Base-by-base conservation (phyloP, 2,888 invertebrate genomes). In the Pocota personata region DNA sequence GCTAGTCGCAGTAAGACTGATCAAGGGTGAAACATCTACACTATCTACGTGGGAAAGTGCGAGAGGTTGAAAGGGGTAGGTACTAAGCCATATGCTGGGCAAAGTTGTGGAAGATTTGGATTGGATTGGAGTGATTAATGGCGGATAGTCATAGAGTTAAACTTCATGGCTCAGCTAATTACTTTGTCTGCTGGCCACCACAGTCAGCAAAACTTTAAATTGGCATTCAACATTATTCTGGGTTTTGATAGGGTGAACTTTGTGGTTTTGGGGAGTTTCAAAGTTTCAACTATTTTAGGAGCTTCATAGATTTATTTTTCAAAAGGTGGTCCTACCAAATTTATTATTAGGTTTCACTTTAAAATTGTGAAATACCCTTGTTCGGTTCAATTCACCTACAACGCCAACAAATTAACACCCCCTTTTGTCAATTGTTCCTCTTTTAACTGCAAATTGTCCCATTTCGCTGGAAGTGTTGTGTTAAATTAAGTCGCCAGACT, bases 101-200 rank as follows among this genome's bases (percentile, higher is more conserved):
- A 62, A 82, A 82, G 71, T 84, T 80, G 55, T 64, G 7, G 2
- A 35, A 73, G 40, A 72, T 86, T 66, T 43, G 24, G 24, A 72
- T 86, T 76, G 66, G 82, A 76, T 62, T 66, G 30, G 35, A 46
- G 67, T 86, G 86, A 86, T 82, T 76, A 72, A 82, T 76, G 82
- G 76, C 6, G 27, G 19, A 64, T 73, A 72, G 69, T 71, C 35
- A 40, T 40, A 52, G 62, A 82, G 27, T 69, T 40, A 72, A 62
- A 57, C 35, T 60, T 58, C 58, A 58, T 71, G 66, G 35, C 57
- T 32, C 75, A 75, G 80, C 75, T 86, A 86, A 86, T 86, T 86
- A 86, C 80, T 75, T 76, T 76, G 84, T 69, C 76, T 75, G 73
- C 27, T 48, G 55, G 24, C 58, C 60, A 50, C 35, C 32, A 12